Evolutionary conservation across 2,888 invertebrate species (phyloP), one percentile per base, ranked within the genome.

Genomic region (Oegoconia quadripuncta): DNA sequence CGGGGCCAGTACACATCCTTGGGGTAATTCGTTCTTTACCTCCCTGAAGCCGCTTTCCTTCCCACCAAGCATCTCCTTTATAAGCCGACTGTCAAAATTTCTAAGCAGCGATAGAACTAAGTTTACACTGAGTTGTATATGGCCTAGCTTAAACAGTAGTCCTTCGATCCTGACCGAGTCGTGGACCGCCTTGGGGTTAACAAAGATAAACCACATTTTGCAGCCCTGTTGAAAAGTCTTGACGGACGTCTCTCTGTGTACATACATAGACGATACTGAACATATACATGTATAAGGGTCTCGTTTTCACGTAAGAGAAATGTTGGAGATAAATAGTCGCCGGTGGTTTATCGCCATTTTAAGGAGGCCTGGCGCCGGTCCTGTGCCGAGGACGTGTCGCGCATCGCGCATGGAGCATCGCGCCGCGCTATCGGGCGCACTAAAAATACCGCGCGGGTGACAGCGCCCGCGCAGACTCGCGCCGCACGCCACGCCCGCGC

Each of bases 381-480:
- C n/a, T n/a, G n/a, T n/a, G n/a, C n/a, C n/a, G n/a, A n/a, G n/a
- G n/a, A n/a, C n/a, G n/a, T n/a, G n/a, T n/a, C n/a, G n/a, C n/a
- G n/a, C n/a, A n/a, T n/a, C n/a, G n/a, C n/a, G n/a, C n/a, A n/a
- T n/a, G n/a, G n/a, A n/a, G n/a, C n/a, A 9, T 2, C 22, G 22
- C 22, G 22, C 18, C 18, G 27, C 27, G 27, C 13, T 27, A 14
- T 14, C 14, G 29, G 29, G 15, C 29, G 29, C 22, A 22, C 22
- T 22, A 22, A 27, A 27, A 27, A 27, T 34, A 34, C 25, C 34
- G 26, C 34, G 25, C 25, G 9, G 6, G 25, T 25, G 34, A 34
- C 34, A 34, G 8, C 13, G 25, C 16, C n/a, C 16, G 32, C 20
- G 20, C 32, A 18, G 11, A 6, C 32, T 8, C 17, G n/a, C 20